Evolutionary conservation across 2,797 vertebrate genomes (phyloP), one percentile per base, ranked within the genome.

Genomic region (Takifugu ocellatus): DNA sequence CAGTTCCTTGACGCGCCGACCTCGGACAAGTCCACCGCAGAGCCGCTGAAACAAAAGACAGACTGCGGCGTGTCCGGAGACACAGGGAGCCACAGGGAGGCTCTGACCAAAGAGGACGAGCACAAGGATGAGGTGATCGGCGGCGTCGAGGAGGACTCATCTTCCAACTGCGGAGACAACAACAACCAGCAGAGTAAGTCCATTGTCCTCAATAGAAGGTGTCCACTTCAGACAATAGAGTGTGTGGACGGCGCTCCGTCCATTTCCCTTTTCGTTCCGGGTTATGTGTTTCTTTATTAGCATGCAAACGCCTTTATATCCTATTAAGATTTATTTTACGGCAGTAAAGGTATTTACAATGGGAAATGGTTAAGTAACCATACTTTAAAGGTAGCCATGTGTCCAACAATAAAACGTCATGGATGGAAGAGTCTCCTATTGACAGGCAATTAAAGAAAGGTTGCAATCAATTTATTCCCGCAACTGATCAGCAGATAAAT

Each of bases 311-410:
- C 87, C 93, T 97, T 97, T 97, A 98, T 94, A 94, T 92, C 94
- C 95, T 94, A 92, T 93, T 96, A 96, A 96, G 93, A 92, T 93
- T 92, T 93, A 86, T 89, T 93, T 92, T 93, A 90, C 88, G 92
- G 91, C 87, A 94, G 93, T 98, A 95, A 98, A 97, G 92, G 83
- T 92, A 93, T 98, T 99, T 97, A 98, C 94, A 93, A 95, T 91
- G 92, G 93, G 91, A 93, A 94, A 92, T 90, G 86, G 91, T 93
- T 91, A 92, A 92, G 88, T 87, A 87, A 85, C 83, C 90, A 3
- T 63, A 47, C 54, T 68, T 63, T 79, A 60, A 76, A 70, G 63
- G 56, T 52, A 61, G 62, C 49, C 66, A 25, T 36, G 65, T 70
- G 62, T 68, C 54, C 65, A 7, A 52, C 64, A 68, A 77, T 54